Evolutionary conservation across 2,113 vertebrate species (phyloP).

Genomic region (Pungitius pungitius): DNA sequence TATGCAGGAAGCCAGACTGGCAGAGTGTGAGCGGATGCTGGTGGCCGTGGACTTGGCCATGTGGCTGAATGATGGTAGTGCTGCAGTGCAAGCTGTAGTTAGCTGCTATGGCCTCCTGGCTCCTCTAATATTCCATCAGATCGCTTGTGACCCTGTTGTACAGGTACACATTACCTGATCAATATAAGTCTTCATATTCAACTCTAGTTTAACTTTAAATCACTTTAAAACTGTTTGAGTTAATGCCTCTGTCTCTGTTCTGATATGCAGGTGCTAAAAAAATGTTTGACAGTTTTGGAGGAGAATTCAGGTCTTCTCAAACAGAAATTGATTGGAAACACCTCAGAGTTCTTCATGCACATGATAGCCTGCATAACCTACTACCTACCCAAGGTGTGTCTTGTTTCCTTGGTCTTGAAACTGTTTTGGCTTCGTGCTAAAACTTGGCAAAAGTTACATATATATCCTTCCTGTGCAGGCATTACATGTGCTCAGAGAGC

Average conservation of each 20-base stretch:
- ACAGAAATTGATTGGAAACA: slow-evolving; percentile 75
- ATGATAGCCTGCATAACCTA: slow-evolving; percentile 91
- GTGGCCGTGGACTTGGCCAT: slow-evolving; percentile 88
- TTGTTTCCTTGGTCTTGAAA: background rate
- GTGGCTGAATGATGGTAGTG: slow-evolving; percentile 84
- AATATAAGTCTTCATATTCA: background rate
- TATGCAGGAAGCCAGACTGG: slow-evolving; percentile 85
- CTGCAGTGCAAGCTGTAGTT: slow-evolving; percentile 86
- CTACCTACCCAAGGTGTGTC: slow-evolving; percentile 89
- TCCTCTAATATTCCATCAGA: slow-evolving; percentile 91
- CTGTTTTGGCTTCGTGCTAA: background rate
- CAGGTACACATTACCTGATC: slow-evolving; percentile 81
- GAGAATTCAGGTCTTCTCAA: slow-evolving; percentile 80
- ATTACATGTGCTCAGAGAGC: slow-evolving; percentile 82
- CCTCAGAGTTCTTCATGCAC: slow-evolving; percentile 85
- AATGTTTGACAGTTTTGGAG: slow-evolving; percentile 88
- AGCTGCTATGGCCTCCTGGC: slow-evolving; percentile 90
- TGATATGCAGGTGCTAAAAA: slow-evolving; percentile 87
- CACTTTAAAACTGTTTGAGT: background rate
- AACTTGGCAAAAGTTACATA: background rate
- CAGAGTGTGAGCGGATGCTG: slow-evolving; percentile 88
- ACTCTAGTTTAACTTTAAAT: background rate
- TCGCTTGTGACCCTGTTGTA: slow-evolving; percentile 81
- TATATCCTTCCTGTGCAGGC: slow-evolving; percentile 73
- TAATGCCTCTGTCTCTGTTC: slow-evolving; percentile 21